Base-by-base conservation (phyloP, 2,888 invertebrate genomes). In the Platypus cylindrus region DNA sequence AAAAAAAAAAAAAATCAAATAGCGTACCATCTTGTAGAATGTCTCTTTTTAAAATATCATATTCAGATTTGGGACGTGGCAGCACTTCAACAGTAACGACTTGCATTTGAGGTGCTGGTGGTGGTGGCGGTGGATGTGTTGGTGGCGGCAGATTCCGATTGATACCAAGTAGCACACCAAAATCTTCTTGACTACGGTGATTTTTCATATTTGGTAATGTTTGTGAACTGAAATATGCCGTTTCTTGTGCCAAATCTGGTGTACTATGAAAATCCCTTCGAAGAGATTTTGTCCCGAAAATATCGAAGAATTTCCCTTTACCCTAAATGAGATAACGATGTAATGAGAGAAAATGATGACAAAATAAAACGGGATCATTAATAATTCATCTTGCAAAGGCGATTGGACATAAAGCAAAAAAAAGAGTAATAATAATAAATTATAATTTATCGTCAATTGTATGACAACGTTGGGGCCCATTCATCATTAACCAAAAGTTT, bases 181-280 rank as follows among this genome's bases (percentile, higher is more conserved):
- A 68, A 52, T 81, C 78, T 52, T 81, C 80, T 58, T 81, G 79
- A 50, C 79, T 79, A 42, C 74, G 70, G 51, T 77, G 76, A 11
- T 70, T 69, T 51, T 75, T 57, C 28, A 43, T 50, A 27, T 34
- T 43, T 13, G 43, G 45, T 32, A 47, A 38, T 17, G 42, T 48
- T 29, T 42, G 45, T 1, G 43, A 37, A 17, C 33, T 34, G 17
- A 41, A 29, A 22, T 46, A 45, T 4, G 53, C 49, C 28, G 63
- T 43, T 45, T 67, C 66, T 12, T 65, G 60, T 20, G 73, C 75
- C 39, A 79, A 60, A 62, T 90, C 90, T 0, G 91, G 90, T n/a
- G 90, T 90, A 41, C 87, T 87, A 54, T 81, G 81, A 67, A 89
- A 91, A 48, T 78, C 79, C 38, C 89, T 74, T 45, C 85, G 82